phyloP scores from a whole-genome alignment of 2,888 invertebrate species.

The Yponomeuta sedellus region DNA sequence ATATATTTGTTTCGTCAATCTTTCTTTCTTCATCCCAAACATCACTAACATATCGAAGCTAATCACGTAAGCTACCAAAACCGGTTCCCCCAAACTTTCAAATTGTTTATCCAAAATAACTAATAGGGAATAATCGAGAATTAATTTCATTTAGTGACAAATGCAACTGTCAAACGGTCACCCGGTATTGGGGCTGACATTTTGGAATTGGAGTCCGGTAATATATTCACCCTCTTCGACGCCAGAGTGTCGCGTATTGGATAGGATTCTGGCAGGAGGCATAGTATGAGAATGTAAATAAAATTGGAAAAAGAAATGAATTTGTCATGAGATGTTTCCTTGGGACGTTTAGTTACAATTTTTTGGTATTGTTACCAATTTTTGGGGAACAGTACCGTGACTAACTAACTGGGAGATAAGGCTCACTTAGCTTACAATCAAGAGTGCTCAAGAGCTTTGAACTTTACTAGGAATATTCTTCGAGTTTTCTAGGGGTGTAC shows the following conservation, averaged over 20 bases:
- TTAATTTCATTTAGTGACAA: conserved; percentile 53
- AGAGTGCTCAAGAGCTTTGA: too few relatives aligned
- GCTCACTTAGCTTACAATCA: too few relatives aligned
- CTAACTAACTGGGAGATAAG: too few relatives aligned
- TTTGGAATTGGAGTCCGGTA: conserved; percentile 67
- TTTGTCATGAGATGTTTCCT: background rate
- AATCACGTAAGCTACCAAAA: too few relatives aligned
- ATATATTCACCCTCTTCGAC: conserved; percentile 59
- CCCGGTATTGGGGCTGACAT: conserved; percentile 65
- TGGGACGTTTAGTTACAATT: background rate
- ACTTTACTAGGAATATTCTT: too few relatives aligned
- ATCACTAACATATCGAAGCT: too few relatives aligned
- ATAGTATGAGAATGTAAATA: background rate
- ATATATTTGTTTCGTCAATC: too few relatives aligned
- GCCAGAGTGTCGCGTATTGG: conserved; percentile 13
- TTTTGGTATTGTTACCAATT: too few relatives aligned
- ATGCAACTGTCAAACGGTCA: conserved; percentile 58
- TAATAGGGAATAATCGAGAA: conserved; percentile 65
- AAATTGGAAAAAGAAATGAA: background rate
- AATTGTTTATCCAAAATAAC: conserved; percentile 52
- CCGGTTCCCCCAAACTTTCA: conserved; percentile 18
- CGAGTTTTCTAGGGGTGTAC: too few relatives aligned
- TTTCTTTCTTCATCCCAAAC: too few relatives aligned
- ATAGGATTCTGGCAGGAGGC: background rate
- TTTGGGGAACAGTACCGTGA: too few relatives aligned